phyloP scores from a whole-genome alignment of 2,888 invertebrate genomes.

The Galeruca laticollis region DNA sequence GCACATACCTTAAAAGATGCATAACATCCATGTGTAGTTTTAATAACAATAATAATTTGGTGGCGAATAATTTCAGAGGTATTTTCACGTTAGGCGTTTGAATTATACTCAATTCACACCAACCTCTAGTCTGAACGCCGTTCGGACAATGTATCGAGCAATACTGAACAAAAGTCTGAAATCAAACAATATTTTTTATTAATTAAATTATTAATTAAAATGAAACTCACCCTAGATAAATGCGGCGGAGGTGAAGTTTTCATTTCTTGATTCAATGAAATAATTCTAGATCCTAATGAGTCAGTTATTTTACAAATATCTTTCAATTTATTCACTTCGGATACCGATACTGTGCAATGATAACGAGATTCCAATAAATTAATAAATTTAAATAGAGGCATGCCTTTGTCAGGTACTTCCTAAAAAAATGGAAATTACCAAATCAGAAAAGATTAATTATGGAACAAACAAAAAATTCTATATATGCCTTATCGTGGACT shows the following conservation, averaged over 20 bases:
- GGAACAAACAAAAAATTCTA: too few relatives aligned
- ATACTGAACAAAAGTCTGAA: conserved; percentile 68
- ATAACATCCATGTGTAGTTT: conserved; percentile 81
- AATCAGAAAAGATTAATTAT: too few relatives aligned
- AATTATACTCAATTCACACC: conserved; percentile 77
- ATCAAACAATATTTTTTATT: conserved; percentile 5
- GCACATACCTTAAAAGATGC: conserved; percentile 80
- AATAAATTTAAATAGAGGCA: conserved; percentile 85
- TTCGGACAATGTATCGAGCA: conserved; percentile 76
- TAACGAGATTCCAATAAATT: conserved; percentile 86
- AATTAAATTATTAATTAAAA: not conserved
- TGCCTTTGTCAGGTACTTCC: conserved; percentile 79
- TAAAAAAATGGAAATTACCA: conserved; percentile 57
- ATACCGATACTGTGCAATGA: conserved; percentile 79
- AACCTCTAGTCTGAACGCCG: conserved; percentile 74
- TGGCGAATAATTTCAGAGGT: conserved; percentile 75
- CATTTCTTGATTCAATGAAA: conserved; percentile 73
- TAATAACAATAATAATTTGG: conserved; percentile 76
- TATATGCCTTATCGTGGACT: too few relatives aligned
- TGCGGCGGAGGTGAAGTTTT: conserved; percentile 71
- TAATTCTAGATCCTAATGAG: conserved; percentile 77
- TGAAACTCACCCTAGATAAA: conserved; percentile 53
- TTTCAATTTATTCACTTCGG: conserved; percentile 79
- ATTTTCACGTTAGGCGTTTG: conserved; percentile 75
- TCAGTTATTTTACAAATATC: conserved; percentile 84